These are phyloP conservation scores for Physocephala rufipes DNA, from an alignment of 2,888 invertebrate species.

Conservation along the genomic window DNA sequence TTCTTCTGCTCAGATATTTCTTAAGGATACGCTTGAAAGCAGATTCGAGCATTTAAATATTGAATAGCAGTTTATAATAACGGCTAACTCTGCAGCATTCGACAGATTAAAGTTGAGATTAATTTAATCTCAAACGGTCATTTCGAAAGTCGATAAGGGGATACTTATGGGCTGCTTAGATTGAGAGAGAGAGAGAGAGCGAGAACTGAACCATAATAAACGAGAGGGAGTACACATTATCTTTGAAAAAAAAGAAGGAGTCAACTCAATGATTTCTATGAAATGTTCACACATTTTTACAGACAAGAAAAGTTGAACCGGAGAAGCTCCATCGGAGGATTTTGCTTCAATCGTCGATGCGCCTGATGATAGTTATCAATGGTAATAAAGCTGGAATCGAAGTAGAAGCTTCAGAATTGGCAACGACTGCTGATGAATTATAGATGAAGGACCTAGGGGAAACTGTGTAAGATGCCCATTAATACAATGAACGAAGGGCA, in stretches of 20 bases:
- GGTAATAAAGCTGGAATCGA: conserved; percentile 28
- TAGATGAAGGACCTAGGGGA: neutral
- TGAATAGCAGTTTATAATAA: conserved; percentile 22
- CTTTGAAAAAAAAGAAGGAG: conserved; percentile 11
- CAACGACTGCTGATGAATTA: neutral
- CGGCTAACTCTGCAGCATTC: conserved; percentile 24
- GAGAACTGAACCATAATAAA: neutral
- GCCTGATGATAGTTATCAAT: conserved; percentile 42
- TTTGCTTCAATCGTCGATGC: neutral
- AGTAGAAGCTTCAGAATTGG: neutral
- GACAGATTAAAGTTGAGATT: conserved; percentile 22
- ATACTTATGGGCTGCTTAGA: too few species aligned
- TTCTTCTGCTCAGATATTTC: neutral
- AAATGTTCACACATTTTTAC: conserved; percentile 37
- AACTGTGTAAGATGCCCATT: neutral
- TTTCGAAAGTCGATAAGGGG: neutral
- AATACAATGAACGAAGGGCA: conserved; percentile 33
- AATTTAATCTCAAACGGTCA: conserved; percentile 25
- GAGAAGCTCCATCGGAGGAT: neutral
- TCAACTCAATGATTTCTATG: conserved; percentile 29
- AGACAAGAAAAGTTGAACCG: conserved; percentile 1
- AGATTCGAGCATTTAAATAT: neutral
- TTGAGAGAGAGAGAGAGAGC: neutral
- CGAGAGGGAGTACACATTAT: too few species aligned
- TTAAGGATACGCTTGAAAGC: conserved; percentile 25